Evolutionary conservation across 2,797 vertebrate genomes (phyloP).

Genomic region (Sarcophilus harrisii): DNA sequence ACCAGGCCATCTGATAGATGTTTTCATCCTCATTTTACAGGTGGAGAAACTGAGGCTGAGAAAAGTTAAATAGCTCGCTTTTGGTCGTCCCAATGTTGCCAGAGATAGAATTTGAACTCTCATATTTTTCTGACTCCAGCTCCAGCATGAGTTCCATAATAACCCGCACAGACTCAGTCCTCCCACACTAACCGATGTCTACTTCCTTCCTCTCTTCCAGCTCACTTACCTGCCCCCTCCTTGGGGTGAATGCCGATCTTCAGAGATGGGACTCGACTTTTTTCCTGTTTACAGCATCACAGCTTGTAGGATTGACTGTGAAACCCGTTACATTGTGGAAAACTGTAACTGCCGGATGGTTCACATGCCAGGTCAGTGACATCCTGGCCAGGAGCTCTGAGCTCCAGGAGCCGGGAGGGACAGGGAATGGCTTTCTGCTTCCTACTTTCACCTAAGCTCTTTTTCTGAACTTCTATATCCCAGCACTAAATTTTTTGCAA

Average conservation of each 20-base stretch:
- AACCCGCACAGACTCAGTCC: background rate
- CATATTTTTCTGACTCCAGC: background rate
- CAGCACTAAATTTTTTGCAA: background rate
- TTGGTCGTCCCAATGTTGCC: background rate
- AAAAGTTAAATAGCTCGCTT: background rate
- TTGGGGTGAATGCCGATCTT: slow-evolving; percentile 96
- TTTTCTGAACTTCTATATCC: no score
- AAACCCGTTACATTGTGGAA: slow-evolving; percentile 97
- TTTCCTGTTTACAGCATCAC: slow-evolving; percentile 97
- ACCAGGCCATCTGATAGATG: background rate
- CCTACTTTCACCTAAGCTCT: background rate
- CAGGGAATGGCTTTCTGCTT: background rate
- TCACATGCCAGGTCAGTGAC: slow-evolving; percentile 94
- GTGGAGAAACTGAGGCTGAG: background rate
- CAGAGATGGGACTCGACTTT: slow-evolving; percentile 94
- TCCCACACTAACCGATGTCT: slow-evolving; percentile 32
- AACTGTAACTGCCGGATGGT: slow-evolving; percentile 99
- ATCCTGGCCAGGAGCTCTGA: background rate
- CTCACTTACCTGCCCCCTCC: slow-evolving; percentile 97
- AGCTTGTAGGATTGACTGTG: slow-evolving; percentile 97
- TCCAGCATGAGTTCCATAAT: background rate
- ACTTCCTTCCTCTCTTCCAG: slow-evolving; percentile 83
- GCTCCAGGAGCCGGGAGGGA: background rate
- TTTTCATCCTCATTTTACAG: background rate
- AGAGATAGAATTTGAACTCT: background rate